Evolutionary conservation across 2,888 invertebrate genomes (phyloP).

Genomic region (Imbricaverruca yamaguchii): DNA sequence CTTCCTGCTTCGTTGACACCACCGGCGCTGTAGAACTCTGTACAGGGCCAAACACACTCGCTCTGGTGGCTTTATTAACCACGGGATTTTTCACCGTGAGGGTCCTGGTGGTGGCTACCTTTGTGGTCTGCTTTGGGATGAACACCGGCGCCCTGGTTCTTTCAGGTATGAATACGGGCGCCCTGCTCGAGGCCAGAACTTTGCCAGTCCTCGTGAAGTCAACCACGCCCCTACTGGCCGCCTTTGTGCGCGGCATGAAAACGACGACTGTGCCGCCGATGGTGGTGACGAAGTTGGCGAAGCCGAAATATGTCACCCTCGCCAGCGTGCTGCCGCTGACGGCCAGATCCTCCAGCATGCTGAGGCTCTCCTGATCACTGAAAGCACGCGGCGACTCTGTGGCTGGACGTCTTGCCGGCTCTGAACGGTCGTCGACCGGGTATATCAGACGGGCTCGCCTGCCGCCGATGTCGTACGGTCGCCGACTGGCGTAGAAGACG

Average conservation of each 20-base stretch:
- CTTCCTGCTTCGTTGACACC: too few species aligned
- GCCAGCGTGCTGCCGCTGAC: conserved; percentile 40
- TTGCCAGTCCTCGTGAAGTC: not conserved
- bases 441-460: too few species aligned
- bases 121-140: not conserved
- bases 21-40: too few species aligned
- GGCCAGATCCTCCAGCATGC: conserved; percentile 31
- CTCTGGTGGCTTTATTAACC: too few species aligned
- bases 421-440: too few species aligned
- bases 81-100: too few species aligned
- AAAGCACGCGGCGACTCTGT: not conserved
- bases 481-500: conserved; percentile 53
- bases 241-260: conserved; percentile 69
- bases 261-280: conserved; percentile 87
- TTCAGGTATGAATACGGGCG: not conserved
- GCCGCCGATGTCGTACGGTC: too few species aligned
- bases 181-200: not conserved
- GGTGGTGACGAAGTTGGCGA: conserved; percentile 85
- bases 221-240: not conserved
- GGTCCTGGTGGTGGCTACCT: not conserved
- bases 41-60: too few species aligned
- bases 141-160: not conserved
- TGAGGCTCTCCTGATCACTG: conserved; percentile 25
- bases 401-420: conserved; percentile 39
- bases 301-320: conserved; percentile 79